phyloP scores from a whole-genome alignment of 2,113 vertebrate genomes.

The Microtus ochrogaster region DNA sequence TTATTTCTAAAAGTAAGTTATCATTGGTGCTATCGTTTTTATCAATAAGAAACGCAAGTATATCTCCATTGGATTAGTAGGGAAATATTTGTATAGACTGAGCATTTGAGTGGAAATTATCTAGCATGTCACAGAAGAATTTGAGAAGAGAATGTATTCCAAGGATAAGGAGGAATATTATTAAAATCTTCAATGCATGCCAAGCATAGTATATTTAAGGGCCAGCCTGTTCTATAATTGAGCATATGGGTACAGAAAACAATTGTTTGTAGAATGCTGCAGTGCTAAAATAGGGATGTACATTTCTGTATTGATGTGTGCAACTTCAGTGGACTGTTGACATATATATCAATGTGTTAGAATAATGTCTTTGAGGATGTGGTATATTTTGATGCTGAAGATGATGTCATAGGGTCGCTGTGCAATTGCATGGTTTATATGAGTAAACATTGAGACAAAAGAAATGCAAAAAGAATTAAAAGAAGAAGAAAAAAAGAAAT shows the following conservation, averaged over 20 bases:
- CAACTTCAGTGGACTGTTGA: neutral
- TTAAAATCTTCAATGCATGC: neutral
- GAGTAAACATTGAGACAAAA: neutral
- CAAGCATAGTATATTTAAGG: neutral
- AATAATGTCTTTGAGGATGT: neutral
- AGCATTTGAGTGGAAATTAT: neutral
- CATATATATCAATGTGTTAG: neutral
- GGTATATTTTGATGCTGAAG: neutral
- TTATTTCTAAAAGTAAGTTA: neutral
- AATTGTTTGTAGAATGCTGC: neutral
- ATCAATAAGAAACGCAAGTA: neutral
- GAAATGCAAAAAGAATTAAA: neutral
- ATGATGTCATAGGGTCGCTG: fast-evolving
- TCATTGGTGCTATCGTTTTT: neutral
- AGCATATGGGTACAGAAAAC: neutral
- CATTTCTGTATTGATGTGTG: neutral
- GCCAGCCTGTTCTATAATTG: neutral
- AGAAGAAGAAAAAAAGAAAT: neutral
- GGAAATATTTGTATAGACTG: neutral
- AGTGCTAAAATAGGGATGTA: neutral
- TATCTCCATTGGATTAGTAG: neutral
- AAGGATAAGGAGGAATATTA: neutral
- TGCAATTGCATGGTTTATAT: neutral
- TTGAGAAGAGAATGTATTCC: neutral
- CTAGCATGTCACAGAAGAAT: neutral